Evolutionary conservation across 1,140 invertebrate species (phyloP).

Genomic region (Oryzaephilus surinamensis): DNA sequence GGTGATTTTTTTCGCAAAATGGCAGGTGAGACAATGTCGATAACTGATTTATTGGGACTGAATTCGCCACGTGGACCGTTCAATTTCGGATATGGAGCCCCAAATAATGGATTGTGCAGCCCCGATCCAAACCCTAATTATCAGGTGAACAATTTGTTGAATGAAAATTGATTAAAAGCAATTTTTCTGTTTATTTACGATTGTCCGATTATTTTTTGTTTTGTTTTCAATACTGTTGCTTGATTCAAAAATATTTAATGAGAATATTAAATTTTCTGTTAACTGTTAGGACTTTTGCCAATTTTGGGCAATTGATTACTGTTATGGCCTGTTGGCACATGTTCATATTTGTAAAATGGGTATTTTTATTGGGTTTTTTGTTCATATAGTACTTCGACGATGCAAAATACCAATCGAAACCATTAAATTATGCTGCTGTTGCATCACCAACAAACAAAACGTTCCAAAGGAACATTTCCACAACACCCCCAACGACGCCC

Average conservation of each 20-base stretch:
- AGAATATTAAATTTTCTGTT: constrained; percentile 16
- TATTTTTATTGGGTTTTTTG: constrained; percentile 14
- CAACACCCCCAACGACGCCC: constrained; percentile 8
- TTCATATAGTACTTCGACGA: constrained; percentile 30
- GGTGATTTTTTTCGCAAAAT: too few relatives aligned
- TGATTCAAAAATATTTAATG: too few relatives aligned
- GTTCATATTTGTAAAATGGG: constrained; percentile 3
- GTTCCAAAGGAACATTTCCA: too few relatives aligned
- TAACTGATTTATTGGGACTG: constrained; percentile 43
- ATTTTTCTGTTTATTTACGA: too few relatives aligned
- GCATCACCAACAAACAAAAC: too few relatives aligned
- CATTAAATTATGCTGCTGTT: too few relatives aligned
- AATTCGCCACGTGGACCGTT: constrained; percentile 41
- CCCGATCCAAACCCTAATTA: constrained; percentile 30
- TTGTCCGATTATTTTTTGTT: constrained; percentile 4
- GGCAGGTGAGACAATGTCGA: constrained; percentile 38
- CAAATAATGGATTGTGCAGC: constrained; percentile 21
- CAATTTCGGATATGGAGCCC: constrained; percentile 24
- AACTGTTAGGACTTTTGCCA: too few relatives aligned
- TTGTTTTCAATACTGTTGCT: too few relatives aligned
- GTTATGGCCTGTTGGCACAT: not conserved
- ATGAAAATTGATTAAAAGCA: too few relatives aligned
- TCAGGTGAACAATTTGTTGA: constrained; percentile 26
- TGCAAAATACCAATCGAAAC: constrained; percentile 12
- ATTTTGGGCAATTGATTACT: too few relatives aligned